Conservation (phyloP, 2,888 invertebrate genomes). For the Pterostichus madidus region DNA sequence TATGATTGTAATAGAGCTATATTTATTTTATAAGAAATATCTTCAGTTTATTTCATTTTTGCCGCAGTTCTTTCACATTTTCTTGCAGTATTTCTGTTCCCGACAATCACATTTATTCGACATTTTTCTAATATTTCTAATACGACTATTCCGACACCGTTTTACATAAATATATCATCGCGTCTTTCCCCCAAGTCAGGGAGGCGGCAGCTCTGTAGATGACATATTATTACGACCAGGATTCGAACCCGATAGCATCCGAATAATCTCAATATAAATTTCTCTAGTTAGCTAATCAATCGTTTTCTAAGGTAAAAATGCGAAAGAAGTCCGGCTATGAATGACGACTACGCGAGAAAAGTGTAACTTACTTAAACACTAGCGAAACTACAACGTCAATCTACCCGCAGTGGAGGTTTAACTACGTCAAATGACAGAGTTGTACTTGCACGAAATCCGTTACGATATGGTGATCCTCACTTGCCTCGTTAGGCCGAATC, state of each 20-base stretch:
- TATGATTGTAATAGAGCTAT: slow-evolving; percentile 65
- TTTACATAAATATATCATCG: too few relatives aligned
- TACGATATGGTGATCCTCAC: slow-evolving; percentile 59
- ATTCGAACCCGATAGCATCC: background rate
- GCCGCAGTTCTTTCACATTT: slow-evolving; percentile 20
- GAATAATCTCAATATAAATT: slow-evolving; percentile 16
- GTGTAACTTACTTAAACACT: slow-evolving; percentile 47
- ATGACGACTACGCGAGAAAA: slow-evolving; percentile 31
- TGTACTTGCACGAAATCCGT: slow-evolving; percentile 58
- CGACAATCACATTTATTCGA: slow-evolving; percentile 25
- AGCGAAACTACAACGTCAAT: slow-evolving; percentile 58
- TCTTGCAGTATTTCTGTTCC: slow-evolving; percentile 14
- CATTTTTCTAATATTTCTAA: background rate
- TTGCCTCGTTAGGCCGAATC: background rate
- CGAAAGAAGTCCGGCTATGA: background rate
- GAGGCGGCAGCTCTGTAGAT: background rate
- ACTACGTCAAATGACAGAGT: slow-evolving; percentile 41
- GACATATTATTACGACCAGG: background rate
- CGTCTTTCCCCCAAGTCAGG: background rate
- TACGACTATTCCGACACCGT: background rate
- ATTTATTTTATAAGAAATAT: slow-evolving; percentile 59
- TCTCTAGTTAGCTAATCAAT: background rate
- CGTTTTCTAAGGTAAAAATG: slow-evolving; percentile 12
- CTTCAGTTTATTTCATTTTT: slow-evolving; percentile 32
- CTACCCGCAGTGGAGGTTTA: slow-evolving; percentile 25